Evolutionary conservation across 2,888 invertebrate genomes (phyloP), one percentile per base, ranked within the genome.

Genomic region (Trilocha varians): DNA sequence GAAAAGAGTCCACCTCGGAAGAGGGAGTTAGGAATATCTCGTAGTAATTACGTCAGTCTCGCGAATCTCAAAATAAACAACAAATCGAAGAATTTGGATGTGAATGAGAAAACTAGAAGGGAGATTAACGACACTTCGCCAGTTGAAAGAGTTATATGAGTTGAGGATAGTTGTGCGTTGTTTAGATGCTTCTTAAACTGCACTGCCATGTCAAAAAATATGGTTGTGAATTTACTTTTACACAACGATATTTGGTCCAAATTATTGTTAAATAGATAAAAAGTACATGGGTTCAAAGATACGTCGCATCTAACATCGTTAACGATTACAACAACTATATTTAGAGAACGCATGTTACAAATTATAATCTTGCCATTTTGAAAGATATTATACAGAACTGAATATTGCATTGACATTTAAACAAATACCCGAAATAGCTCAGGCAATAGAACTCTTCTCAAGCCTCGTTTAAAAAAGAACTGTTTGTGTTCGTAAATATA

Each of bases 11-110:
- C 40, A 16, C 53, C 54, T 3, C 77, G 69, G 46, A 65, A 63
- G 16, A 48, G 71, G 0, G 77, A 76, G 39, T 56, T 65, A n/a
- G 79, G 74, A 0, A 85, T 83, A 13, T 78, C 80, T 1, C 59
- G 79, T 1, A 80, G 83, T 48, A 87, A 86, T 53, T 87, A 87
- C 44, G 87, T 86, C 9, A 83, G 82, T 47, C 47, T 87, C 37
- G 86, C 87, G 1, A 86, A 84, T 51, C 47, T 87, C 41, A 80
- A 78, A 54, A 86, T 87, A 3, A 78, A 78, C 43, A 72, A 61
- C 4, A 70, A 64, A 39, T 43, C 46, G 14, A 69, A 70, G 46
- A 72, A 70, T 1, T 46, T 73, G 32, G 65, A 64, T 3, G 56
- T 53, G 5, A 53, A 52, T 2, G 62, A 61, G 13, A 59, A 52